A percentile compares a stretch with the other conserved stretches of the same genome.
Conservation (phyloP, 2,113 vertebrate genomes). For the Varanus salvator region DNA sequence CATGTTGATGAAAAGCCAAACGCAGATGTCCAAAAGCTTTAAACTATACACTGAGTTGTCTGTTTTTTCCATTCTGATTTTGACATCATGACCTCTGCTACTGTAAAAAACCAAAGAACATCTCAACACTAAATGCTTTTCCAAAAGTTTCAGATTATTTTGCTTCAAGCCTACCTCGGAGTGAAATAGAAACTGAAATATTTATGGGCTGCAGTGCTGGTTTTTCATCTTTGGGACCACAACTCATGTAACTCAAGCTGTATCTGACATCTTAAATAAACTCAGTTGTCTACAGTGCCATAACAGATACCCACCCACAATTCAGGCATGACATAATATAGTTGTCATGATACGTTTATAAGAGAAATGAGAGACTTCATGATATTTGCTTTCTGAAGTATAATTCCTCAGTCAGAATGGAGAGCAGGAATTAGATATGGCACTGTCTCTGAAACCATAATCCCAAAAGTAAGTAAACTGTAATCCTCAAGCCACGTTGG, state of each 20-base stretch:
- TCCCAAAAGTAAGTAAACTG: neutral
- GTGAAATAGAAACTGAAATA: slow-evolving; percentile 50
- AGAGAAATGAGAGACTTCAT: slow-evolving; percentile 25
- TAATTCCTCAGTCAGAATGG: neutral
- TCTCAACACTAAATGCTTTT: neutral
- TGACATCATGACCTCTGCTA: slow-evolving; percentile 11
- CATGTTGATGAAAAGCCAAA: neutral
- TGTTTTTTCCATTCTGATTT: neutral
- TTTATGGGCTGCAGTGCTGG: slow-evolving; percentile 34
- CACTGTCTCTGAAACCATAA: neutral
- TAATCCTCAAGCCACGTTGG: neutral
- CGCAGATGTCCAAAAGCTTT: slow-evolving; percentile 12
- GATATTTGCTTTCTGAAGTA: neutral
- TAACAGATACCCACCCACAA: slow-evolving; percentile 49
- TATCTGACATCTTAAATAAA: slow-evolving; percentile 59
- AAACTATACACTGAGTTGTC: neutral
- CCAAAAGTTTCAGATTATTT: neutral
- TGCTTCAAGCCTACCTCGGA: neutral
- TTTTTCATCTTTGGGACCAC: slow-evolving; percentile 51
- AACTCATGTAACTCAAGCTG: slow-evolving; percentile 42
- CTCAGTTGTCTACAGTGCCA: slow-evolving; percentile 50
- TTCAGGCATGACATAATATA: slow-evolving; percentile 40
- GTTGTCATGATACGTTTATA: slow-evolving; percentile 5
- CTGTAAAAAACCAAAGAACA: slow-evolving; percentile 5
- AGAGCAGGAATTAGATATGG: neutral